Conservation (phyloP, 2,888 invertebrate genomes). For the Synergus umbraculus region DNA sequence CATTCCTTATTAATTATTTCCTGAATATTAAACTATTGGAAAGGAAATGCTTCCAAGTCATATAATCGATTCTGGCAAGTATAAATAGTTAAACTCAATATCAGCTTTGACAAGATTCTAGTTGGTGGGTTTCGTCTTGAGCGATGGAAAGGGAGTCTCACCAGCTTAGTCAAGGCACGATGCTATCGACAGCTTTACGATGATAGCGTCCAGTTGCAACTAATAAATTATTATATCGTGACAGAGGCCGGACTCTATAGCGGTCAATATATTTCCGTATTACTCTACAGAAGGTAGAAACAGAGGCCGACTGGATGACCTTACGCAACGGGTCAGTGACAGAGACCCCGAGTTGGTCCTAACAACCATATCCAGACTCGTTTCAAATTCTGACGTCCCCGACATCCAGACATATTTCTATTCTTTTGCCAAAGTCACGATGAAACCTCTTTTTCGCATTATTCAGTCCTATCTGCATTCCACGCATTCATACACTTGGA, state of each 20-base stretch:
- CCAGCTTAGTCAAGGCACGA: not conserved
- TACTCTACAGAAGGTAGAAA: conserved; percentile 43
- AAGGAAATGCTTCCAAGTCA: not conserved
- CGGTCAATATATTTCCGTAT: conserved; percentile 34
- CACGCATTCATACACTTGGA: not conserved
- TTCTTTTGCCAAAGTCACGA: not conserved
- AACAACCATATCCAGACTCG: not conserved
- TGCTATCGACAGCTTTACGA: conserved; percentile 23
- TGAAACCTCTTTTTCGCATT: not conserved
- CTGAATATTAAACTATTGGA: conserved; percentile 7
- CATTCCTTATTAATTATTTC: not conserved
- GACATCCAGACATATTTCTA: not conserved
- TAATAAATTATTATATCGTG: conserved; percentile 40
- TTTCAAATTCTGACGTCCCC: not conserved
- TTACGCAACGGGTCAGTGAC: conserved; percentile 55
- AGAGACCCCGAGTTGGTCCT: conserved; percentile 21
- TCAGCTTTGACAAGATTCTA: conserved; percentile 26
- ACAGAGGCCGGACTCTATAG: not conserved
- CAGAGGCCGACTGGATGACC: conserved; percentile 55
- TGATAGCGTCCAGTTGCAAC: conserved; percentile 27
- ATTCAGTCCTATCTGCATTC: not conserved
- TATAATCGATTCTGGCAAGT: not conserved
- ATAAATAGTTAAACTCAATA: conserved; percentile 18
- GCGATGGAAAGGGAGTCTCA: conserved; percentile 17
- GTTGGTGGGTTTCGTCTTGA: conserved; percentile 17